A percentile compares a stretch with the other conserved stretches of the same genome.
Evolutionary conservation across 2,888 invertebrate genomes (phyloP).

Genomic region (Andrena hattorfiana): DNA sequence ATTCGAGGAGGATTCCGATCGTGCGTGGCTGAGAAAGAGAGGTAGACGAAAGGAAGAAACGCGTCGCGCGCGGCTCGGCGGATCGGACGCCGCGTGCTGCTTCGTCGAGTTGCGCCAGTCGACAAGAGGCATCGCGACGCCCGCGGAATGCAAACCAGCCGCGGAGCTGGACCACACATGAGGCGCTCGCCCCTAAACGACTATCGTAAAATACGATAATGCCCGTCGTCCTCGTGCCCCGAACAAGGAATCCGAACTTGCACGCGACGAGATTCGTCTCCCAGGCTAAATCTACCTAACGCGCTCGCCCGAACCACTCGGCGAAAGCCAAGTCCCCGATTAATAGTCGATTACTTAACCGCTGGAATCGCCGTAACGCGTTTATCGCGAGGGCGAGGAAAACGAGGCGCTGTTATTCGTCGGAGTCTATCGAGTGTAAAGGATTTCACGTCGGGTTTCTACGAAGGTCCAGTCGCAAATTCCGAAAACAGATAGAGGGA

Average conservation of each 20-base stretch:
- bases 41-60: not conserved
- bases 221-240: slow-evolving; percentile 70
- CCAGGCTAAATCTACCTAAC: slow-evolving; percentile 36
- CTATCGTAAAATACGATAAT: slow-evolving; percentile 84
- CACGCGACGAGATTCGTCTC: slow-evolving; percentile 60
- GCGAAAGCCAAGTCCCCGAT: no score
- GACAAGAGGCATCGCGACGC: slow-evolving; percentile 77
- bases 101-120: not conserved
- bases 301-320: no score
- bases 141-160: slow-evolving; percentile 80
- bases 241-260: slow-evolving; percentile 60
- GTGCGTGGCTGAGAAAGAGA: not conserved
- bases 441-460: not conserved
- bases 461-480: not conserved
- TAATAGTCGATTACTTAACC: no score
- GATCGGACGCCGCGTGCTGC: not conserved
- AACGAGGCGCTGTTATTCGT: not conserved
- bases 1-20: slow-evolving; percentile 19
- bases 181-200: slow-evolving; percentile 79
- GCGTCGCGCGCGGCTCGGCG: slow-evolving; percentile 15
- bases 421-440: not conserved
- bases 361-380: not conserved
- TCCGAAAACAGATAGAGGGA: not conserved
- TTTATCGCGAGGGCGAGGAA: not conserved
- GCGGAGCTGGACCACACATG: slow-evolving; percentile 79